A percentile compares a stretch with the other conserved stretches of the same genome.
Conservation (phyloP, 2,113 vertebrate species). For the Serilophus lunatus region DNA sequence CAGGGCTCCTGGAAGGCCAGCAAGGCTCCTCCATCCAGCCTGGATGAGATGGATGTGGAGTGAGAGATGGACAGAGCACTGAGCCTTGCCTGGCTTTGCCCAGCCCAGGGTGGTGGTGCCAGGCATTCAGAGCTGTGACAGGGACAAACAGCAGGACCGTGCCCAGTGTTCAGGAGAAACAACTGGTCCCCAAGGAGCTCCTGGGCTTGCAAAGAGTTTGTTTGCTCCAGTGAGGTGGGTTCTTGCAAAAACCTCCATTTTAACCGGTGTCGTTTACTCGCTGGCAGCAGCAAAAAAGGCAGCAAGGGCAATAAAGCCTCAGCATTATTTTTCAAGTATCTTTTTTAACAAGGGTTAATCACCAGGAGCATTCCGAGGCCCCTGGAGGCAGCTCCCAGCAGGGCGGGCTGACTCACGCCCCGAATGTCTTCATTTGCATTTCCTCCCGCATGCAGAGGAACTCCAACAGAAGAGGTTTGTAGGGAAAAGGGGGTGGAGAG, state of each 20-base stretch:
- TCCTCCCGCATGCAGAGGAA: neutral
- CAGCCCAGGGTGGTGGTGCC: neutral
- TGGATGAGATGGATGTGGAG: neutral
- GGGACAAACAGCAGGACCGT: constrained; percentile 15
- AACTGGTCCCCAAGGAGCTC: neutral
- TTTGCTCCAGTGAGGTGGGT: constrained; percentile 28
- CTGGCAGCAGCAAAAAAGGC: constrained; percentile 15
- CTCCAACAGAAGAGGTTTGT: constrained; percentile 18
- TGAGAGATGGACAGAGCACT: neutral
- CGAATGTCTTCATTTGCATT: neutral
- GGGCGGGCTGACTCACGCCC: constrained; percentile 8
- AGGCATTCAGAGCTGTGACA: constrained; percentile 39
- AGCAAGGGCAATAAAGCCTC: neutral
- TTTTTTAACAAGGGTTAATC: constrained; percentile 49
- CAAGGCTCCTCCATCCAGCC: neutral
- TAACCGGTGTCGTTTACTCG: neutral
- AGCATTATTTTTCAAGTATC: neutral
- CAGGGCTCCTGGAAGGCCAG: neutral
- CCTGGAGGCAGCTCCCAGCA: constrained; percentile 7
- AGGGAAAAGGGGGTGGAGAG: constrained; percentile 65
- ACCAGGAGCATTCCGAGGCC: neutral
- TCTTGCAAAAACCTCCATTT: neutral
- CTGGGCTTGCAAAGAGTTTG: constrained; percentile 1
- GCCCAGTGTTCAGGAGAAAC: neutral
- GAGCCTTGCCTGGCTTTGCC: neutral